Evolutionary conservation across 2,113 vertebrate genomes (phyloP).

Genomic region (Eudyptes chrysolophus): DNA sequence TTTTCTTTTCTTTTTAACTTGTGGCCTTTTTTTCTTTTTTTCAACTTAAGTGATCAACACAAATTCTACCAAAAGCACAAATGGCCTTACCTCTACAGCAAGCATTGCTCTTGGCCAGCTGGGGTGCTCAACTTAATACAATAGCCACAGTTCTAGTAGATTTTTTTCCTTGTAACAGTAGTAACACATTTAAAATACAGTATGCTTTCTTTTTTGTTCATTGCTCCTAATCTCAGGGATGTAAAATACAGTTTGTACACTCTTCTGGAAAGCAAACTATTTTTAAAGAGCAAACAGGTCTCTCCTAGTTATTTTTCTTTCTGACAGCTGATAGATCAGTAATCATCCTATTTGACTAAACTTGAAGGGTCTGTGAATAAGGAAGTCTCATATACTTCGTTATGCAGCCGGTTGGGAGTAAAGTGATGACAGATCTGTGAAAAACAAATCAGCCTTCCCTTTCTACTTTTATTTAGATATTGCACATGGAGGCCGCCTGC

Average conservation of each 20-base stretch:
- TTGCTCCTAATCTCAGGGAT: neutral
- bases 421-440: constrained; percentile 41
- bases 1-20: neutral
- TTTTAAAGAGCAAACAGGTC: neutral
- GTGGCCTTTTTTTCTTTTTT: neutral
- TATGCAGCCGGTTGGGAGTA: constrained; percentile 4
- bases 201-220: neutral
- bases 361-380: constrained; percentile 33
- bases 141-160: neutral
- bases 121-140: neutral
- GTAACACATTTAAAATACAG: constrained; percentile 29
- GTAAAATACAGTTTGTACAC: neutral
- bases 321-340: constrained; percentile 40
- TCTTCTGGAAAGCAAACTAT: neutral
- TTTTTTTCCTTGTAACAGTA: neutral
- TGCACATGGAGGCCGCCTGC: neutral
- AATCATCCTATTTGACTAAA: constrained; percentile 41
- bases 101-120: neutral
- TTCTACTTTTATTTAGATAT: constrained; percentile 23
- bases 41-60: neutral
- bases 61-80: neutral
- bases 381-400: neutral
- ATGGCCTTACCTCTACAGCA: neutral
- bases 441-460: constrained; percentile 31
- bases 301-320: neutral